Conservation (phyloP, 1,140 invertebrate genomes). For the Acromyrmex charruanus region DNA sequence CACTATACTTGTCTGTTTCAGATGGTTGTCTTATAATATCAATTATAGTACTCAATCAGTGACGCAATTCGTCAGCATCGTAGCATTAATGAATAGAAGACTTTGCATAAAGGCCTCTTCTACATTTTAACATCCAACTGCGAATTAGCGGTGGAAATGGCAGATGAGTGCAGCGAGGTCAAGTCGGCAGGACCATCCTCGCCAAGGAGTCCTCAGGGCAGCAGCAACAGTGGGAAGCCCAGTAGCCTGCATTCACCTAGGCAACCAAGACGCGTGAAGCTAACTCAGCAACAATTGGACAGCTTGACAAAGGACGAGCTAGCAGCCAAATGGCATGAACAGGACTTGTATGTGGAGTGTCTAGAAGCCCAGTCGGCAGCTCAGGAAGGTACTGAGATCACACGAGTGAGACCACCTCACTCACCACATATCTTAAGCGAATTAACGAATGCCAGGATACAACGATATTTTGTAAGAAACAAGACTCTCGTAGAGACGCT, state of each 20-base stretch:
- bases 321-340: constrained; percentile 86
- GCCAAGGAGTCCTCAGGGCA: constrained; percentile 80
- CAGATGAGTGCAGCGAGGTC: constrained; percentile 82
- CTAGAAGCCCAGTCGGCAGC: constrained; percentile 86
- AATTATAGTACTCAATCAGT: not conserved
- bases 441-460: constrained; percentile 76
- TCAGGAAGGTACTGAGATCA: constrained; percentile 87
- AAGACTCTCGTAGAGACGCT: constrained; percentile 81
- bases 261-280: constrained; percentile 82
- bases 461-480: constrained; percentile 74
- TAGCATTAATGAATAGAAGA: constrained; percentile 49
- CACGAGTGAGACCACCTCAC: constrained; percentile 82
- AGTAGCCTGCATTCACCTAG: constrained; percentile 83
- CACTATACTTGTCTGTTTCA: constrained; percentile 40
- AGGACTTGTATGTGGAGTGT: constrained; percentile 87
- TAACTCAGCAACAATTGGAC: constrained; percentile 86
- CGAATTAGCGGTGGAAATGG: constrained; percentile 74
- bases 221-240: constrained; percentile 70
- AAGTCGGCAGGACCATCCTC: constrained; percentile 83
- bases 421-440: constrained; percentile 83
- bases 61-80: not conserved
- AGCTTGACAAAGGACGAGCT: constrained; percentile 86
- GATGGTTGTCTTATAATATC: constrained; percentile 59
- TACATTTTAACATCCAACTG: constrained; percentile 7
- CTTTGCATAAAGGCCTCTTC: constrained; percentile 23